phyloP scores from a whole-genome alignment of 2,797 vertebrate species.

The Sardinella longiceps region DNA sequence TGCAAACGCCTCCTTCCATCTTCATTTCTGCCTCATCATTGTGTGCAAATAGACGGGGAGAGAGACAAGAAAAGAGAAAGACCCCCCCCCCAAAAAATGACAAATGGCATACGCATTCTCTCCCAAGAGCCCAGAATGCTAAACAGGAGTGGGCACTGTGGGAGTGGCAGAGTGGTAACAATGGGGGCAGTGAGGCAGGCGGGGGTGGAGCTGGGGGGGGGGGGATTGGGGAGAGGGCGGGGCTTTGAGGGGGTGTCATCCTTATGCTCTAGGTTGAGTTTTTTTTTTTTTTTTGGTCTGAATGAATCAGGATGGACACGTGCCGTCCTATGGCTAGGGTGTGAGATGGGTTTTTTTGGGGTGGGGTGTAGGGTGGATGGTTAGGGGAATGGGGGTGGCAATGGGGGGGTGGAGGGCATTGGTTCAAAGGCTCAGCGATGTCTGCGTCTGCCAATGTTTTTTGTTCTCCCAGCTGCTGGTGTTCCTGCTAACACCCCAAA shows the following conservation, averaged over 20 bases:
- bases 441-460: slow-evolving; percentile 40
- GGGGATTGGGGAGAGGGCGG: slow-evolving; percentile 25
- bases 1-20: slow-evolving; percentile 47
- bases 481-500: slow-evolving; percentile 42
- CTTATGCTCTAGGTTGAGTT: slow-evolving; percentile 37
- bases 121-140: slow-evolving; percentile 49
- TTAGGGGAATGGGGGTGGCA: neutral
- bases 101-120: slow-evolving; percentile 56
- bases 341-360: neutral
- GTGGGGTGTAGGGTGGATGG: no score
- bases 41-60: slow-evolving; percentile 48
- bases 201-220: neutral
- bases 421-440: neutral
- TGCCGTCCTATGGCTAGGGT: slow-evolving; percentile 45
- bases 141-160: slow-evolving; percentile 61
- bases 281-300: no score
- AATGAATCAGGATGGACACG: slow-evolving; percentile 49
- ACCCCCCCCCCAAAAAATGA: no score
- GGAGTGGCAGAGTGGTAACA: slow-evolving; percentile 54
- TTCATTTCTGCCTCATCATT: slow-evolving; percentile 50
- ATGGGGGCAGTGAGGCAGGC: slow-evolving; percentile 48
- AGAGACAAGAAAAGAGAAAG: slow-evolving; percentile 22
- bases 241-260: slow-evolving; percentile 21
- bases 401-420: slow-evolving; percentile 15
- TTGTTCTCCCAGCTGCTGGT: slow-evolving; percentile 60